Evolutionary conservation across 2,888 invertebrate species (phyloP).

Genomic region (Tanytarsus gracilentus): DNA sequence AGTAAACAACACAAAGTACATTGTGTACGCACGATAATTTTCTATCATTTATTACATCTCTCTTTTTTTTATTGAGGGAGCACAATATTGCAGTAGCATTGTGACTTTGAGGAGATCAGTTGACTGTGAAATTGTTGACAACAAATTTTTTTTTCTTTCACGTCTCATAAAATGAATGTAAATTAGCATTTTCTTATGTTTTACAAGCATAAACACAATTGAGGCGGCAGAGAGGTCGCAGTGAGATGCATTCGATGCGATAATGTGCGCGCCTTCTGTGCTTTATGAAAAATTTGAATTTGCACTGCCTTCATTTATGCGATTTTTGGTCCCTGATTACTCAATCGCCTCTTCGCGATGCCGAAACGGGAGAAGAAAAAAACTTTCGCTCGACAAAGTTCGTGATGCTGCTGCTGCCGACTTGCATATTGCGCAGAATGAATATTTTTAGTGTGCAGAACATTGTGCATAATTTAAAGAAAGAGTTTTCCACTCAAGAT

Average conservation of each 20-base stretch:
- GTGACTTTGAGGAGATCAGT: constrained; percentile 24
- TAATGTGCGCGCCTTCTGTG: constrained; percentile 7
- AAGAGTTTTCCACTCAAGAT: too few relatives aligned
- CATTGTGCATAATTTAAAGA: too few relatives aligned
- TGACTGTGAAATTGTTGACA: constrained; percentile 23
- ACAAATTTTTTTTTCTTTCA: constrained; percentile 2
- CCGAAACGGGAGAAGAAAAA: not conserved
- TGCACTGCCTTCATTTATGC: not conserved
- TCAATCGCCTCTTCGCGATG: constrained; percentile 7
- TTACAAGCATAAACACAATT: constrained; percentile 19
- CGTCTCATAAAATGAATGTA: constrained; percentile 23
- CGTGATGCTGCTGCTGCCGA: constrained; percentile 10
- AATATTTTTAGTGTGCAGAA: too few relatives aligned
- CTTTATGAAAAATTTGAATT: constrained; percentile 8
- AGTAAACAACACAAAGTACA: not conserved
- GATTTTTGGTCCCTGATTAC: not conserved
- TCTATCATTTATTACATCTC: not conserved
- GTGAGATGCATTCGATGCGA: constrained; percentile 12
- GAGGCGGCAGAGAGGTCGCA: too few relatives aligned
- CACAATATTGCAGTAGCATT: not conserved
- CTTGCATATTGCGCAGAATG: not conserved
- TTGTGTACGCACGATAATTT: constrained; percentile 10
- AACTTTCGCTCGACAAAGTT: constrained; percentile 17
- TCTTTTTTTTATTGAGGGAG: constrained; percentile 11
- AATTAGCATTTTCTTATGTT: constrained; percentile 26